These are phyloP conservation scores for Oreochromis aureus DNA, from an alignment of 2,113 vertebrate species.

Conservation along the genomic window DNA sequence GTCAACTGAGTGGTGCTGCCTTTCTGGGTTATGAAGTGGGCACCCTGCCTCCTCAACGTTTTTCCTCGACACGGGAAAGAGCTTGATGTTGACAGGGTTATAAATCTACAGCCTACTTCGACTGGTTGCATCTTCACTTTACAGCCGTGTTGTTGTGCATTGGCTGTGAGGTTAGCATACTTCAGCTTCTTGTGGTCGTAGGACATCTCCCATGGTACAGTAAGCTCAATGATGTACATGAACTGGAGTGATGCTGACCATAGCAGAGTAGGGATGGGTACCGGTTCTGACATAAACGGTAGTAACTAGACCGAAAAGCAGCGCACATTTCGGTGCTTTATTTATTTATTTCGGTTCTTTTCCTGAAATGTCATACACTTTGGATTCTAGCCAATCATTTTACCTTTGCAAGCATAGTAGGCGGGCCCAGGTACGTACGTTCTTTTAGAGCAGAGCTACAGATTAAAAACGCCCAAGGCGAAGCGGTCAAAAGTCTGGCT, in stretches of 20 bases:
- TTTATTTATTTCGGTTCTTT: no score
- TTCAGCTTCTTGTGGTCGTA: neutral
- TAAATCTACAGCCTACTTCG: neutral
- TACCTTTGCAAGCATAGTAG: no score
- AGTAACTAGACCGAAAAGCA: no score
- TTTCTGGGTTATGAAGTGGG: neutral
- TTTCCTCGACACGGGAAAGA: neutral
- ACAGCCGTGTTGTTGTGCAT: neutral
- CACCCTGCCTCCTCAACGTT: neutral
- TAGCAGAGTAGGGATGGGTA: neutral
- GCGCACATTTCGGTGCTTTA: no score
- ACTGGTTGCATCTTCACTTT: neutral
- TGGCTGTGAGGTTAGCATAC: neutral
- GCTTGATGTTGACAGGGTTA: neutral
- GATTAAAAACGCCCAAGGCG: no score
- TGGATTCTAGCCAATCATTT: no score
- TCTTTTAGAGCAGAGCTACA: no score
- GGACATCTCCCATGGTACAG: neutral
- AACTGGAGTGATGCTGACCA: neutral
- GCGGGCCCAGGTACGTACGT: no score
- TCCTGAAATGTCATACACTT: no score
- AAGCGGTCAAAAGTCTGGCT: no score
- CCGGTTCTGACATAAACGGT: no score
- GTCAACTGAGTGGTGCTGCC: neutral
- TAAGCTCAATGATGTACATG: neutral